A percentile compares a stretch with the other conserved stretches of the same genome.
Evolutionary conservation across 2,888 invertebrate genomes (phyloP).

Genomic region (Azorinus chamasolen): DNA sequence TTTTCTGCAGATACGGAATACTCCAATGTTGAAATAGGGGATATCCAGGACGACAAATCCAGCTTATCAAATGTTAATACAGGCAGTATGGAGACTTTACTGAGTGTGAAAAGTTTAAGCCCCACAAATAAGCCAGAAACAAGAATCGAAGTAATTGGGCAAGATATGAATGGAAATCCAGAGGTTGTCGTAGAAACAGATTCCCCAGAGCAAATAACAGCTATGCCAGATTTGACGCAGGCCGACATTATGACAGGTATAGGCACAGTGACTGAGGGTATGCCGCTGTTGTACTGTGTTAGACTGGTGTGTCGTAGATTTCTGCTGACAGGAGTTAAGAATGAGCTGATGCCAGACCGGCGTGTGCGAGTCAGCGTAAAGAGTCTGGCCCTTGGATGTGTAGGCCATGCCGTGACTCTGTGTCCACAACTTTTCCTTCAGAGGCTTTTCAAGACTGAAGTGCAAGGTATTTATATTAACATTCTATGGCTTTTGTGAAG

Average conservation of each 20-base stretch:
- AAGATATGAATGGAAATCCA: conserved; percentile 82
- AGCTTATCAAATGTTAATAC: conserved; percentile 76
- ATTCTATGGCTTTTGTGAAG: too few relatives aligned
- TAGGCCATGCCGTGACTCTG: conserved; percentile 91
- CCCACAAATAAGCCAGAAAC: conserved; percentile 69
- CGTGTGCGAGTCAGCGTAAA: conserved; percentile 95
- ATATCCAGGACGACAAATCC: conserved; percentile 80
- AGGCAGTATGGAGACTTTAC: conserved; percentile 82
- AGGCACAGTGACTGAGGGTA: conserved; percentile 90
- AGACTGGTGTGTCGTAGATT: conserved; percentile 92
- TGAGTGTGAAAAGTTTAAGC: conserved; percentile 80
- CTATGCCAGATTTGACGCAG: conserved; percentile 24
- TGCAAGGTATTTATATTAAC: conserved; percentile 5
- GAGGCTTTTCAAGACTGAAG: conserved; percentile 84
- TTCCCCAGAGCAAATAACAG: conserved; percentile 16
- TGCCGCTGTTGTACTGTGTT: conserved; percentile 91
- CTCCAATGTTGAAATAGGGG: conserved; percentile 84
- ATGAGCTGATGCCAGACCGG: conserved; percentile 90
- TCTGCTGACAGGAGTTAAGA: conserved; percentile 89
- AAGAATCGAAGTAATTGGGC: conserved; percentile 59
- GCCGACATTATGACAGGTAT: conserved; percentile 59
- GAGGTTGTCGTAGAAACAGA: conserved; percentile 59
- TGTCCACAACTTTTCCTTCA: conserved; percentile 92
- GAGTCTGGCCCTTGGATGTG: conserved; percentile 93
- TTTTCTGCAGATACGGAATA: conserved; percentile 73